Conservation (phyloP, 2,113 vertebrate species). For the Edolisoma coerulescens region DNA sequence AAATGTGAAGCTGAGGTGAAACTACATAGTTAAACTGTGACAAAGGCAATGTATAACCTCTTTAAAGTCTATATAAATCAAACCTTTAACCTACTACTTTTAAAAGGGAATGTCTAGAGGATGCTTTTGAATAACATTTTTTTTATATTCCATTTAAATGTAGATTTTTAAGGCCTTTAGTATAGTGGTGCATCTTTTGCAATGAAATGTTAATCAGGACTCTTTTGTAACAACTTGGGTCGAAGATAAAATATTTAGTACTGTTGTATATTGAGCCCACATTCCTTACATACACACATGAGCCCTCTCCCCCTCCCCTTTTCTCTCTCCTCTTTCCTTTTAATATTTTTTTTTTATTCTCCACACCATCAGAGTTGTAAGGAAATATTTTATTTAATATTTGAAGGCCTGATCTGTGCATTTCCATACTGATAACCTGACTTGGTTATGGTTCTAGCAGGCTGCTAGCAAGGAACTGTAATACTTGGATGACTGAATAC, state of each 20-base stretch:
- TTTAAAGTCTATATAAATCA: slow-evolving; percentile 59
- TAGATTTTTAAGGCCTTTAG: slow-evolving; percentile 59
- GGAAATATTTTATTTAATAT: not conserved
- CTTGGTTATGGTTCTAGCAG: not conserved
- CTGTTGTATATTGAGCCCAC: slow-evolving; percentile 1
- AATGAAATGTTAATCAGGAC: slow-evolving; percentile 55
- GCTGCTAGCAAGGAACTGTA: not conserved
- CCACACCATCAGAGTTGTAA: not conserved
- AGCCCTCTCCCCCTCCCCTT: not conserved
- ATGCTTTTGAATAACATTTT: slow-evolving; percentile 45
- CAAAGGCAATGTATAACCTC: slow-evolving; percentile 18
- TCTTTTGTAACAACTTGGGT: slow-evolving; percentile 46
- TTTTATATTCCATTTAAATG: slow-evolving; percentile 61
- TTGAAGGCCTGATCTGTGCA: not conserved
- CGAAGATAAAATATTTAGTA: slow-evolving; percentile 52
- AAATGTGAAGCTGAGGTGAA: slow-evolving; percentile 37
- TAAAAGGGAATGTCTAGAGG: slow-evolving; percentile 30
- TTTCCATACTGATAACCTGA: not conserved
- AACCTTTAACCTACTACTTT: slow-evolving; percentile 44
- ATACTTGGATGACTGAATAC: not conserved
- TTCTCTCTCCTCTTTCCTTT: not conserved
- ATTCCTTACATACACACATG: not conserved
- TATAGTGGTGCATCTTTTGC: slow-evolving; percentile 33
- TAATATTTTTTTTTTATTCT: not conserved
- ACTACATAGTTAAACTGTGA: slow-evolving; percentile 20